phyloP scores from a whole-genome alignment of 2,797 vertebrate species.

The Sardinella longiceps region DNA sequence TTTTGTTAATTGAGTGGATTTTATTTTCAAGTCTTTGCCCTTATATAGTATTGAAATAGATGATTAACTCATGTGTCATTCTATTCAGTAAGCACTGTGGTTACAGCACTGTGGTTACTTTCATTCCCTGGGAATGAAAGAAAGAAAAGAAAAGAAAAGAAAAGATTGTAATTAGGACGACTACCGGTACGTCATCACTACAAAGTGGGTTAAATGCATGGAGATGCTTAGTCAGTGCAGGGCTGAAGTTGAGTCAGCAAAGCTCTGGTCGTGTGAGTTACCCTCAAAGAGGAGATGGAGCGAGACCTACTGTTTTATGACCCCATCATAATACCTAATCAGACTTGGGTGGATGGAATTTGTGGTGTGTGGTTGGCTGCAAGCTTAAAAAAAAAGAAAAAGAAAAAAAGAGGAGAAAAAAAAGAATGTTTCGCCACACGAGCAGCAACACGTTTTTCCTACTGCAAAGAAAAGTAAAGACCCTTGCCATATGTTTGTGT shows the following conservation, averaged over 20 bases:
- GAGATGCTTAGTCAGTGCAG: not conserved
- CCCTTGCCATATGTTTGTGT: not conserved
- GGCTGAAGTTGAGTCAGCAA: not conserved
- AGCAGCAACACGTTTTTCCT: not conserved
- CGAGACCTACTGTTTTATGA: conserved; percentile 10
- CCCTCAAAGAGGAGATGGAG: not conserved
- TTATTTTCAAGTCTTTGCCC: not conserved
- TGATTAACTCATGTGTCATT: not conserved
- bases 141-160: not conserved
- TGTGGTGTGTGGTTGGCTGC: not conserved
- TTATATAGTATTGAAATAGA: not conserved
- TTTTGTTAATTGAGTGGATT: not conserved
- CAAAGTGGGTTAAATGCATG: not conserved
- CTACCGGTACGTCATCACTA: not conserved
- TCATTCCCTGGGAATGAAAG: not conserved
- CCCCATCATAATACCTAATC: not conserved
- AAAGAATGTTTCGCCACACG: not conserved
- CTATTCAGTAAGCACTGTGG: not conserved
- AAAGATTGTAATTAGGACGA: no score
- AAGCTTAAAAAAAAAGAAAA: not conserved
- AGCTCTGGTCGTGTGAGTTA: not conserved
- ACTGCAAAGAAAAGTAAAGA: not conserved
- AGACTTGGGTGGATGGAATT: conserved; percentile 7
- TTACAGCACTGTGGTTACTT: not conserved
- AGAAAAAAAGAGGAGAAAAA: not conserved